A percentile compares a stretch with the other conserved stretches of the same genome.
Conservation (phyloP, 2,888 invertebrate genomes). For the Lithodes maja region DNA sequence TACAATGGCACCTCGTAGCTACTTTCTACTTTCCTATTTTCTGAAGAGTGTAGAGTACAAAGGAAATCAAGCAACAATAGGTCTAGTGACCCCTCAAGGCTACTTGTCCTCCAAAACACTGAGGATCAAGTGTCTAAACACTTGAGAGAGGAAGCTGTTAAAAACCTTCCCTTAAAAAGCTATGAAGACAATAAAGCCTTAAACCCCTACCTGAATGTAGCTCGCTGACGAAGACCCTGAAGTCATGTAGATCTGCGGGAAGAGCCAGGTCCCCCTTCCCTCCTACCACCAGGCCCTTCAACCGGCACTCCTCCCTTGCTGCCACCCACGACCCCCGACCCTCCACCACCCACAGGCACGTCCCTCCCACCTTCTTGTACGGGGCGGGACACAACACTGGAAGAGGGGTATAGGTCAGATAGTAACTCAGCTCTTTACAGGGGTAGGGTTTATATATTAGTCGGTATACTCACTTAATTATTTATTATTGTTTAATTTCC, state of each 20-base stretch:
- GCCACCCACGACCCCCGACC: background rate
- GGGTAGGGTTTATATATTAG: too few relatives aligned
- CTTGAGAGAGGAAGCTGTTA: background rate
- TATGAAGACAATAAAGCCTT: background rate
- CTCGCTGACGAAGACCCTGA: background rate
- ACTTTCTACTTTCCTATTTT: too few relatives aligned
- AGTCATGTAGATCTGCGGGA: background rate
- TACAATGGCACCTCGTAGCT: too few relatives aligned
- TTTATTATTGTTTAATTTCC: too few relatives aligned
- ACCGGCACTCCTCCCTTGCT: background rate
- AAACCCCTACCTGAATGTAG: background rate
- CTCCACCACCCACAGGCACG: constrained; percentile 6
- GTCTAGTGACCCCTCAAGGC: too few relatives aligned
- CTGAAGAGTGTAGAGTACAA: too few relatives aligned
- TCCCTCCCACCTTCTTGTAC: background rate
- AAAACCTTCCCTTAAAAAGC: too few relatives aligned
- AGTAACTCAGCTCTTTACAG: too few relatives aligned
- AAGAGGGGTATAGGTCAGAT: background rate
- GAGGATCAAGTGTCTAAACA: background rate
- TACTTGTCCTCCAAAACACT: too few relatives aligned
- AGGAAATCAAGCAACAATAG: too few relatives aligned
- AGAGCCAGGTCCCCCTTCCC: constrained; percentile 11
- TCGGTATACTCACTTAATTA: too few relatives aligned
- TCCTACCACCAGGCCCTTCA: background rate
- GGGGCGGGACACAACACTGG: constrained; percentile 29